Conservation (phyloP, 2,888 invertebrate species). For the Troides helena region DNA sequence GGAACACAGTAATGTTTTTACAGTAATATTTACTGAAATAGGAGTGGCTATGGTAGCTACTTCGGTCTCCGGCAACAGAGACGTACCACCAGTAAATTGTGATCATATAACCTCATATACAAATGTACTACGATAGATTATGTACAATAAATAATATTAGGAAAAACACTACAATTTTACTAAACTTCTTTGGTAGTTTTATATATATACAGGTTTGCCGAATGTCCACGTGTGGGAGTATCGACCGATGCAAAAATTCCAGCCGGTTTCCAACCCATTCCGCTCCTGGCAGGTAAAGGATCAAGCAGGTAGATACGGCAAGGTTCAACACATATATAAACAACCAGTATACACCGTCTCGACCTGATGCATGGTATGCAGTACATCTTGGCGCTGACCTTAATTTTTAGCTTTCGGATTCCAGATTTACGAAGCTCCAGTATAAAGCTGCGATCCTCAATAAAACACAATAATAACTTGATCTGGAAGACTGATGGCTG, state of each 20-base stretch:
- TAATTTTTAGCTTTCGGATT: not conserved
- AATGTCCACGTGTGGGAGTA: not conserved
- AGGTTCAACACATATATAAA: not conserved
- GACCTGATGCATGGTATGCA: not conserved
- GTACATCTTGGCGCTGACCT: not conserved
- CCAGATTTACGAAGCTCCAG: not conserved
- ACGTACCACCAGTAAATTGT: not conserved
- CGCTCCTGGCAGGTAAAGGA: constrained; percentile 7
- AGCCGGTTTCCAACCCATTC: not conserved
- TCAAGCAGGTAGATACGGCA: not conserved
- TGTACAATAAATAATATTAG: too few relatives aligned
- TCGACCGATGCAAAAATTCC: constrained; percentile 8
- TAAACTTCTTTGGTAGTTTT: too few relatives aligned
- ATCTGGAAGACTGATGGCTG: too few relatives aligned
- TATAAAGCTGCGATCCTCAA: not conserved
- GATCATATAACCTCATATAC: not conserved
- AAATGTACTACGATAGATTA: not conserved
- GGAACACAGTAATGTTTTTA: too few relatives aligned
- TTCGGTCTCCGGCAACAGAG: too few relatives aligned
- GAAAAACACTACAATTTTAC: too few relatives aligned
- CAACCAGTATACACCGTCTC: not conserved
- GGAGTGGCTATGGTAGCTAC: too few relatives aligned
- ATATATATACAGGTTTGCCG: not conserved
- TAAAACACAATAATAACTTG: too few relatives aligned
- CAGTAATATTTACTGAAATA: too few relatives aligned